These are phyloP conservation scores for Oreochromis mossambicus DNA, from an alignment of 2,797 vertebrate genomes.

Conservation along the genomic window DNA sequence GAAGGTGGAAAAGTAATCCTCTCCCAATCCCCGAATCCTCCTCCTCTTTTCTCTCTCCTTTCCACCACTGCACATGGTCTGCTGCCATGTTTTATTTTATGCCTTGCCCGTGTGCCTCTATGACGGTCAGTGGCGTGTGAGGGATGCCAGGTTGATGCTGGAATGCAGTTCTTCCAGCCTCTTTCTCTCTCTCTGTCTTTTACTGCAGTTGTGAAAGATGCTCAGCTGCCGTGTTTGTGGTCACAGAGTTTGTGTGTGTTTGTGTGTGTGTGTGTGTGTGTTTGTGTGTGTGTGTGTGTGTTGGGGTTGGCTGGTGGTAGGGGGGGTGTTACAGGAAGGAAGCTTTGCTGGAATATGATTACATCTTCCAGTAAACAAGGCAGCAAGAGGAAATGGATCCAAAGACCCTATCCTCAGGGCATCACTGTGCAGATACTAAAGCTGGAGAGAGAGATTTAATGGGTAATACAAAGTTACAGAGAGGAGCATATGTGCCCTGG, in stretches of 20 bases:
- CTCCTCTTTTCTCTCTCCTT: neutral
- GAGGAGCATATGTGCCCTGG: neutral
- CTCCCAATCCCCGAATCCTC: neutral
- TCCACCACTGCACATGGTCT: neutral
- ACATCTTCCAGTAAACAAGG: conserved; percentile 70
- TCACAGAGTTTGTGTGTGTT: neutral
- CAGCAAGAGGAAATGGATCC: conserved; percentile 66
- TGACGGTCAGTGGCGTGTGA: neutral
- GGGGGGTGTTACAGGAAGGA: conserved; percentile 65
- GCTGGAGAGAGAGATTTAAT: neutral
- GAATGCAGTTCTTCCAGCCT: conserved; percentile 24
- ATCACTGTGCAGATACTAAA: neutral
- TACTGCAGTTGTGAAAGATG: conserved; percentile 22
- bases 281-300: too few species aligned
- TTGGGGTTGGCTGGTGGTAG: neutral
- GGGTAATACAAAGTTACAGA: neutral
- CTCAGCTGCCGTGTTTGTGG: neutral
- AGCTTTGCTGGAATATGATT: conserved; percentile 69
- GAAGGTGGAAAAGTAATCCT: neutral
- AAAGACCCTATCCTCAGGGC: conserved; percentile 30
- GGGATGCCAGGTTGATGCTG: neutral
- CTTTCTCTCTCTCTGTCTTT: neutral
- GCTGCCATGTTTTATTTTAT: neutral
- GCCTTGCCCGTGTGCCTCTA: neutral
- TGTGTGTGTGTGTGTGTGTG: neutral